These are phyloP conservation scores for Boulengeromyrus knoepffleri DNA, from an alignment of 2,113 vertebrate genomes.

Conservation along the genomic window DNA sequence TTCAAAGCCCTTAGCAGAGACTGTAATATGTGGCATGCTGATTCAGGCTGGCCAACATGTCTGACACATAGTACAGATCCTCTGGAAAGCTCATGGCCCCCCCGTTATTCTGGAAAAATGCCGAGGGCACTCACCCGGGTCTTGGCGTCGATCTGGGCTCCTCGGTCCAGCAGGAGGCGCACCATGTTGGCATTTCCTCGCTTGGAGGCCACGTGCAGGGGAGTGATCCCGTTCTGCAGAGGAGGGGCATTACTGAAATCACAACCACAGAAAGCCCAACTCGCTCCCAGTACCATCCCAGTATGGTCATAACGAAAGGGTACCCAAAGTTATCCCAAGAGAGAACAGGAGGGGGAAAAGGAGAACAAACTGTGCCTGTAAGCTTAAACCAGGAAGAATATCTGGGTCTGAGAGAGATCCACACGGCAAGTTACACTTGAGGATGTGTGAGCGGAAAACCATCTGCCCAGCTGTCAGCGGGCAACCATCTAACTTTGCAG, in stretches of 20 bases:
- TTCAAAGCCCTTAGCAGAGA: background rate
- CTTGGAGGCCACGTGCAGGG: constrained; percentile 91
- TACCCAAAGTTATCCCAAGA: background rate
- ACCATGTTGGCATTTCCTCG: constrained; percentile 97
- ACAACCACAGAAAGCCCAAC: background rate
- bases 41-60: background rate
- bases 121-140: constrained; percentile 76
- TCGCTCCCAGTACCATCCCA: background rate
- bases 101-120: background rate
- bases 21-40: background rate
- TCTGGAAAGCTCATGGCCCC: background rate
- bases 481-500: background rate
- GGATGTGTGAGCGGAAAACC: background rate
- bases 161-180: constrained; percentile 85
- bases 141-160: constrained; percentile 95
- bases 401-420: background rate
- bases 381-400: background rate
- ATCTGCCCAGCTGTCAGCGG: background rate
- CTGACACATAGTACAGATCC: background rate
- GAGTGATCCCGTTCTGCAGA: constrained; percentile 88
- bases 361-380: background rate
- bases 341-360: background rate
- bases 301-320: background rate
- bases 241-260: constrained; percentile 26
- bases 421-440: background rate